Conservation (phyloP, 2,797 vertebrate genomes). For the Sebastes cheni region DNA sequence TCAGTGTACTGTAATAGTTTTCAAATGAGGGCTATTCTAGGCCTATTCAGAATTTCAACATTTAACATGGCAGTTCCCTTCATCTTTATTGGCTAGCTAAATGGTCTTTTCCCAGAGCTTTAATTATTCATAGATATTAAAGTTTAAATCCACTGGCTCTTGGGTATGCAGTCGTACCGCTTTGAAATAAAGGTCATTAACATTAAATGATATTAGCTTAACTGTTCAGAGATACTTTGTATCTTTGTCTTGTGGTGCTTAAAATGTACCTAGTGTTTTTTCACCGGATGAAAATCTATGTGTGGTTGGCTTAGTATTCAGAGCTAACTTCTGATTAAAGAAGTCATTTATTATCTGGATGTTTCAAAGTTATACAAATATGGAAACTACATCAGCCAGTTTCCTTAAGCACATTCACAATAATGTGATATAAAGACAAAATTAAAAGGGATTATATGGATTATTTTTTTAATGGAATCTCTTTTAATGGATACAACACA, state of each 20-base stretch:
- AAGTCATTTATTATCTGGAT: neutral
- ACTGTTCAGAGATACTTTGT: constrained; percentile 37
- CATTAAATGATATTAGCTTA: constrained; percentile 58
- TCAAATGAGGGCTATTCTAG: constrained; percentile 49
- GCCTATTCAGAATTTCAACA: constrained; percentile 53
- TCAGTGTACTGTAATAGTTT: constrained; percentile 51
- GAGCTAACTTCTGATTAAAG: neutral
- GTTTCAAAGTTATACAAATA: neutral
- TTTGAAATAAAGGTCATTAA: constrained; percentile 70
- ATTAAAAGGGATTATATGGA: neutral
- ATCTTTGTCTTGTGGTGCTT: constrained; percentile 12
- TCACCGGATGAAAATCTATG: neutral
- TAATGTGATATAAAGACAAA: neutral
- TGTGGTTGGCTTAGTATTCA: neutral
- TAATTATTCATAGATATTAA: constrained; percentile 81
- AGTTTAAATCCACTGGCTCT: constrained; percentile 70
- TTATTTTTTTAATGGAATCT: neutral
- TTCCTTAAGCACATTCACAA: neutral
- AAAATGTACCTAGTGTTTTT: constrained; percentile 2
- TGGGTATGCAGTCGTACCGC: constrained; percentile 41
- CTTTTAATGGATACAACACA: neutral
- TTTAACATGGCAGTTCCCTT: constrained; percentile 67
- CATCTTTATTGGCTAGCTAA: constrained; percentile 73
- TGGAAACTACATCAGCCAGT: neutral
- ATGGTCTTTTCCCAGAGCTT: constrained; percentile 72